phyloP scores from a whole-genome alignment of 2,888 invertebrate species.

The Mesochorus sp. region DNA sequence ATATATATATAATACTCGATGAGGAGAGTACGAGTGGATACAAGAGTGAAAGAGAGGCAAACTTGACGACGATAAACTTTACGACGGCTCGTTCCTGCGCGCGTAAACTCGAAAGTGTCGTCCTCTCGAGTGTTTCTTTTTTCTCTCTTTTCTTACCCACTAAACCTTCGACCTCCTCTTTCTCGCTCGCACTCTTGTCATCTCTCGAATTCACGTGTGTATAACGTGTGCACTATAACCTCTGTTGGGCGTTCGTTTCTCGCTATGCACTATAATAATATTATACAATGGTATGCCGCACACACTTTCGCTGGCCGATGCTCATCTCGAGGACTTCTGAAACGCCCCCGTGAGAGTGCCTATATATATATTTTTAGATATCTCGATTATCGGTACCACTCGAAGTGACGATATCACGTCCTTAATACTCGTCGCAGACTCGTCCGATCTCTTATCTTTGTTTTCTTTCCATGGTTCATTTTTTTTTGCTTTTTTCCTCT shows the following conservation, averaged over 20 bases:
- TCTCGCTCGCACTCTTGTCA: conserved; percentile 2
- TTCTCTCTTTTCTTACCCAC: conserved; percentile 8
- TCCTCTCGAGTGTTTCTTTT: conserved; percentile 59
- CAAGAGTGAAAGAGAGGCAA: conserved; percentile 58
- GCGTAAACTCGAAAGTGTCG: conserved; percentile 66
- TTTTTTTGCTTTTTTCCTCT: not conserved
- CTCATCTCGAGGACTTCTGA: conserved; percentile 17
- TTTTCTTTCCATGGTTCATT: not conserved
- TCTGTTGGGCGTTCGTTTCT: conserved; percentile 5
- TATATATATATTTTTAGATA: conserved; percentile 49
- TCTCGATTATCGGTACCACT: conserved; percentile 48
- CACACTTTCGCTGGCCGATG: conserved; percentile 32
- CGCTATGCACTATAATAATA: conserved; percentile 11
- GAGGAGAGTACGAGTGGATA: conserved; percentile 42
- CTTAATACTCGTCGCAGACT: conserved; percentile 45
- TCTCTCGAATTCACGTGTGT: not conserved
- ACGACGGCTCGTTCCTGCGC: conserved; percentile 70
- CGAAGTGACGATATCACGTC: conserved; percentile 39
- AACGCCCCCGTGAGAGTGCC: conserved; percentile 1
- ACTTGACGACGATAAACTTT: conserved; percentile 77
- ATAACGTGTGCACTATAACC: not conserved
- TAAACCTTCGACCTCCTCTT: not conserved
- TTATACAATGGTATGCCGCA: conserved; percentile 1
- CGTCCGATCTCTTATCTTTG: not conserved
- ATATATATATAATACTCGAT: conserved; percentile 29